Base-by-base conservation (phyloP, 2,888 invertebrate species). In the Rotaria sp. region DNA sequence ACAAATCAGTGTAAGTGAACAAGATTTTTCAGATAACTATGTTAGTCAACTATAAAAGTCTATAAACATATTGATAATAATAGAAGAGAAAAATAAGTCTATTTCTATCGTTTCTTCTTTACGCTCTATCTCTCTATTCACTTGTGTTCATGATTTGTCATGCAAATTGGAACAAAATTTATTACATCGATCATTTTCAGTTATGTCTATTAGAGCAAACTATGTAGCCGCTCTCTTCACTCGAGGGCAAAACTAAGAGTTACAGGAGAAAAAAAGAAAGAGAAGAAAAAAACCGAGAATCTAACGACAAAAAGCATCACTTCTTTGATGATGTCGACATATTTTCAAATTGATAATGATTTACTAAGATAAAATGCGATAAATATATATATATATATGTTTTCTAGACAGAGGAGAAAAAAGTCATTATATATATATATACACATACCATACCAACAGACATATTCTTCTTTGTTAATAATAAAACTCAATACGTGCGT, bases 121-220 rank as follows among this genome's bases (percentile, higher is more conserved):
- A 26, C 26, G 1, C 15, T 30, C 35, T 35, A 35, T 35, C 7
- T 67, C 7, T 67, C 67, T 67, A 67, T 67, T 67, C 67, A 35
- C 35, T 67, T 21, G 35, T 21, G 67, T 67, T 67, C 67, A 35
- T 67, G 67, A 67, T 67, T 67, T 67, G 35, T 67, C 67, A 67
- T 67, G 67, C 67, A 67, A 67, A 67, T 67, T 67, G 67, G 67
- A 35, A 67, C 67, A 67, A 67, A 67, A 67, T 67, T 67, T 67
- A 67, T 67, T 67, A 67, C 67, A 67, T 67, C 67, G 67, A 67
- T 67, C 67, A 67, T 35, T 67, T 67, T 67, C 67, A 67, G 35
- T 67, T 67, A 18, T 35, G 35, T 67, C 15, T 35, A 67, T 67
- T 67, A 67, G 30, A 67, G 7, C 35, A 35, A 67, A 67, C 67